phyloP scores from a whole-genome alignment of 2,113 vertebrate genomes.

The Cheirogaleus medius region DNA sequence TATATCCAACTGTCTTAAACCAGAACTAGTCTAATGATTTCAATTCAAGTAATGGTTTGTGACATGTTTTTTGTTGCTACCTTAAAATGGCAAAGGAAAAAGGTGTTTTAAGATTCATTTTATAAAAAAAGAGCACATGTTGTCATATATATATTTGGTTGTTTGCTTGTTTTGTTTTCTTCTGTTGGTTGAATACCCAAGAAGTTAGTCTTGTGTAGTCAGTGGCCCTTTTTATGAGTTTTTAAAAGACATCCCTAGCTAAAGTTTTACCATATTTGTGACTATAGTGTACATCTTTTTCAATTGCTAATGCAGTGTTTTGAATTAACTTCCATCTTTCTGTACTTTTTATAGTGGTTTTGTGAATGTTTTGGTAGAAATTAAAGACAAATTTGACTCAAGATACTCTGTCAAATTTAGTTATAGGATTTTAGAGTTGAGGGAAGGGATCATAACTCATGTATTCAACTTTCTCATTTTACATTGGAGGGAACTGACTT shows the following conservation, averaged over 20 bases:
- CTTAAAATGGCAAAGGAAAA: background rate
- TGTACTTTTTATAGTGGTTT: conserved; percentile 40
- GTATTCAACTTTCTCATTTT: background rate
- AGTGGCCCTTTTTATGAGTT: background rate
- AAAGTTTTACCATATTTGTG: background rate
- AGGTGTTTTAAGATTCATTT: background rate
- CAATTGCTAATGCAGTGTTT: conserved; percentile 8
- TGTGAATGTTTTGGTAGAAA: conserved; percentile 43
- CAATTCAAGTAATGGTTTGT: background rate
- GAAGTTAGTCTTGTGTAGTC: background rate
- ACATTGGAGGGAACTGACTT: background rate
- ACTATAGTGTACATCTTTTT: background rate
- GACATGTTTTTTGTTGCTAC: background rate
- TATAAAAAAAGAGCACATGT: background rate
- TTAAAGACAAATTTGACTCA: conserved; percentile 53
- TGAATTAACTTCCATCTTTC: conserved; percentile 8
- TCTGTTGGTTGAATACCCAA: background rate
- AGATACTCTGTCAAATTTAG: conserved; percentile 25
- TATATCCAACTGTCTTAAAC: conserved; percentile 1
- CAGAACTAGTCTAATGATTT: conserved; percentile 5
- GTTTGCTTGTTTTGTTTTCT: background rate
- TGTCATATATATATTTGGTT: background rate
- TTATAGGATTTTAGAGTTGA: background rate
- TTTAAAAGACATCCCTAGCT: background rate
- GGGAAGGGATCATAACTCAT: background rate